Evolutionary conservation across 2,113 vertebrate species (phyloP).

Genomic region (Ramphastos sulfuratus): DNA sequence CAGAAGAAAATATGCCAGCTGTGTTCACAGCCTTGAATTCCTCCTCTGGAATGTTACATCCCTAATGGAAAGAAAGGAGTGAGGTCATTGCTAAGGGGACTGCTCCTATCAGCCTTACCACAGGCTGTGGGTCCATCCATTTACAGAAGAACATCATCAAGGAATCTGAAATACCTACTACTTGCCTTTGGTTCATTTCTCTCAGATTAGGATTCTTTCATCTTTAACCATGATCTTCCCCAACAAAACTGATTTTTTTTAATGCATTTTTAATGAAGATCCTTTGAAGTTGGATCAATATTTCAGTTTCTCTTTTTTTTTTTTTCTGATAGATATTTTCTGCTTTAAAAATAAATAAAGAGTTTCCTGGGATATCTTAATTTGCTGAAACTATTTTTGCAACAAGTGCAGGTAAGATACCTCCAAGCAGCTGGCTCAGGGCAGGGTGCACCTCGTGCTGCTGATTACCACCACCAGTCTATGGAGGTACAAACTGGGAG

Average conservation of each 20-base stretch:
- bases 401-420: neutral
- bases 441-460: neutral
- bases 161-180: neutral
- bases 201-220: neutral
- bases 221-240: neutral
- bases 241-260: neutral
- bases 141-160: neutral
- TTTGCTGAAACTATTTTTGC: neutral
- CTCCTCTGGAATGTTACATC: neutral
- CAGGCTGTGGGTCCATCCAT: neutral
- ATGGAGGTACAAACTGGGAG: neutral
- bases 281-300: neutral
- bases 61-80: neutral
- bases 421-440: neutral
- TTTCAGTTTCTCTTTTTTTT: neutral
- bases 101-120: neutral
- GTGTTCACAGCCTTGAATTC: neutral
- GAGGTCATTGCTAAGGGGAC: neutral
- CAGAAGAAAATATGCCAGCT: neutral
- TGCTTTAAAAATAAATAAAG: neutral
- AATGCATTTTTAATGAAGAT: neutral
- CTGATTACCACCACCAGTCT: neutral
- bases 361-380: neutral
- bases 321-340: neutral
- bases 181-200: neutral